Conservation (phyloP, 1,140 invertebrate genomes). For the Anoplolepis gracilipes region DNA sequence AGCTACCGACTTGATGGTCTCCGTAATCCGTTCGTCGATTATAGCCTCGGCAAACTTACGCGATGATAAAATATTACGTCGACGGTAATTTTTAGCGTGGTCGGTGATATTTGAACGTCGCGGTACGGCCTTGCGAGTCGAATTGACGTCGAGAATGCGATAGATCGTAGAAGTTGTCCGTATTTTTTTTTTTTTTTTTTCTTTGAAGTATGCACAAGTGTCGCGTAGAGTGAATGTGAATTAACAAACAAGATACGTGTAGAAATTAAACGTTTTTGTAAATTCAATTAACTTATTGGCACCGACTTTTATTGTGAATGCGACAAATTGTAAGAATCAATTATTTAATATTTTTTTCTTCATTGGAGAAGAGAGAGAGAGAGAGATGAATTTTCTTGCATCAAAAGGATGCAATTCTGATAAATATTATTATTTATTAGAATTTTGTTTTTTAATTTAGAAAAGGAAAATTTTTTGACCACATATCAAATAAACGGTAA, state of each 20-base stretch:
- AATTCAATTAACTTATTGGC: conserved; percentile 19
- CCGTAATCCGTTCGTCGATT: conserved; percentile 71
- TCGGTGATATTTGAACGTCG: conserved; percentile 40
- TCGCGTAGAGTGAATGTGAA: background rate
- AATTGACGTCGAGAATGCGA: background rate
- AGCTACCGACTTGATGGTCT: conserved; percentile 47
- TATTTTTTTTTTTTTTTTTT: background rate
- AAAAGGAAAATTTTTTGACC: background rate
- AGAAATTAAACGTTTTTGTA: background rate
- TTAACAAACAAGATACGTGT: conserved; percentile 1
- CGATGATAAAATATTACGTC: background rate
- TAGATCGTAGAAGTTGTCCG: conserved; percentile 6
- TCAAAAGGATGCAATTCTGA: conserved; percentile 30
- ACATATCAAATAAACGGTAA: background rate
- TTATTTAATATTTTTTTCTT: background rate
- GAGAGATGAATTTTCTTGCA: conserved; percentile 33
- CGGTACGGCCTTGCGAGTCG: conserved; percentile 33
- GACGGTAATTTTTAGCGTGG: conserved; percentile 43
- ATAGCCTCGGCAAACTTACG: background rate
- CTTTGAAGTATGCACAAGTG: conserved; percentile 6
- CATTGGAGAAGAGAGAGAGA: background rate
- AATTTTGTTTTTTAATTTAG: background rate
- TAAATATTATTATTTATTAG: background rate
- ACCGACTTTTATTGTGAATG: background rate
- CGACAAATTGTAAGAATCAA: background rate